Conservation (phyloP, 2,888 invertebrate genomes). For the Pterostichus niger region DNA sequence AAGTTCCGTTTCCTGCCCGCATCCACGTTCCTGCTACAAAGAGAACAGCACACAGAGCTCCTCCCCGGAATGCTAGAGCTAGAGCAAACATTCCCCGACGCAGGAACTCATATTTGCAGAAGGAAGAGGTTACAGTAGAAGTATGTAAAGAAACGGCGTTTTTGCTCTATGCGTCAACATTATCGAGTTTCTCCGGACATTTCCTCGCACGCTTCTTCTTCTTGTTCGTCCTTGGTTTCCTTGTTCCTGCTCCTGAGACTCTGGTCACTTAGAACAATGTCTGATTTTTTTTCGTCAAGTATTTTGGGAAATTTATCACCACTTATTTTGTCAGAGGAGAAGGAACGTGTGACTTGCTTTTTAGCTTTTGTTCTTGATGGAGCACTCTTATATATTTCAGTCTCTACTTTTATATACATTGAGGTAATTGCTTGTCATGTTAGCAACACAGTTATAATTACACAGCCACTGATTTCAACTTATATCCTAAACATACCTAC, state of each 20-base stretch:
- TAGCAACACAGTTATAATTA: neutral
- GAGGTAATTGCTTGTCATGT: constrained; percentile 1
- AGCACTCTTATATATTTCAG: constrained; percentile 18
- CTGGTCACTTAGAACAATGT: constrained; percentile 45
- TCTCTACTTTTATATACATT: neutral
- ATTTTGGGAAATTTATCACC: constrained; percentile 45
- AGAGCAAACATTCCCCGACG: constrained; percentile 24
- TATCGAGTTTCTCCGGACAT: constrained; percentile 53
- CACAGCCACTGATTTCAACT: neutral
- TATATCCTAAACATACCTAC: too few species aligned
- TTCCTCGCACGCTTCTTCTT: constrained; percentile 12
- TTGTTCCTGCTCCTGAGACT: neutral
- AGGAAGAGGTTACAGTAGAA: constrained; percentile 48
- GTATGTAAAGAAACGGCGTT: constrained; percentile 63
- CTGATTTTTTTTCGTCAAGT: constrained; percentile 22
- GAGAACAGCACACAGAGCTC: neutral
- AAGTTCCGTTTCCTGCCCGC: constrained; percentile 28
- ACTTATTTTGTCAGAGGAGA: constrained; percentile 51
- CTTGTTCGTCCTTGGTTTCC: neutral
- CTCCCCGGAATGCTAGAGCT: neutral
- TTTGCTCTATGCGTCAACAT: constrained; percentile 59
- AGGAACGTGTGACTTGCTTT: constrained; percentile 38
- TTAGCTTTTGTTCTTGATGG: constrained; percentile 29
- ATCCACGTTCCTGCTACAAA: constrained; percentile 23
- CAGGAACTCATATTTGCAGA: constrained; percentile 51